phyloP scores from a whole-genome alignment of 2,113 vertebrate genomes.

The Hydropotes inermis region DNA sequence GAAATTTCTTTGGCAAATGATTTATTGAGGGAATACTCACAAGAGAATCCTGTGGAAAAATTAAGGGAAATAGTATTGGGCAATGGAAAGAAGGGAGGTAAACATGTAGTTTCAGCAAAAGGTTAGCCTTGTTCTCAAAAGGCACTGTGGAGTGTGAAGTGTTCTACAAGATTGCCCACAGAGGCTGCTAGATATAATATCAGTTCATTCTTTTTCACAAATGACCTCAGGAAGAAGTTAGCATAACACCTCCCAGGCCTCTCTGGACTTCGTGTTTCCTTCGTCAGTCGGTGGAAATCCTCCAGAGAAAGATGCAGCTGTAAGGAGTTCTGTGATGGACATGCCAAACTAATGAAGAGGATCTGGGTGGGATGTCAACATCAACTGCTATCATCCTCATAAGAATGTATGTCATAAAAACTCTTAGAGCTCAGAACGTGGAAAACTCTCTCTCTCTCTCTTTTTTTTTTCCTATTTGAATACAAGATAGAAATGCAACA shows the following conservation, averaged over 20 bases:
- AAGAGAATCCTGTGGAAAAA: background rate
- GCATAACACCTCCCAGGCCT: fast-evolving
- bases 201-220: background rate
- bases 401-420: background rate
- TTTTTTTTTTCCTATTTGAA: background rate
- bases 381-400: background rate
- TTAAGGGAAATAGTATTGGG: background rate
- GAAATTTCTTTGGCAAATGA: background rate
- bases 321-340: too few species aligned
- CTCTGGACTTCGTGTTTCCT: background rate
- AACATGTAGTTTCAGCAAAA: background rate
- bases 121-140: background rate
- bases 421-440: background rate
- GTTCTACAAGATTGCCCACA: background rate
- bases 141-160: background rate
- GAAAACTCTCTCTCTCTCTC: background rate
- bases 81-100: background rate
- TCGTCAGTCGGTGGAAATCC: background rate
- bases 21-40: background rate
- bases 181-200: background rate
- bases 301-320: background rate
- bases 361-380: fast-evolving
- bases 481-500: background rate
- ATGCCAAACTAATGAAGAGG: too few species aligned
- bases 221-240: background rate